phyloP scores from a whole-genome alignment of 2,113 vertebrate species.

The Lates calcarifer region DNA sequence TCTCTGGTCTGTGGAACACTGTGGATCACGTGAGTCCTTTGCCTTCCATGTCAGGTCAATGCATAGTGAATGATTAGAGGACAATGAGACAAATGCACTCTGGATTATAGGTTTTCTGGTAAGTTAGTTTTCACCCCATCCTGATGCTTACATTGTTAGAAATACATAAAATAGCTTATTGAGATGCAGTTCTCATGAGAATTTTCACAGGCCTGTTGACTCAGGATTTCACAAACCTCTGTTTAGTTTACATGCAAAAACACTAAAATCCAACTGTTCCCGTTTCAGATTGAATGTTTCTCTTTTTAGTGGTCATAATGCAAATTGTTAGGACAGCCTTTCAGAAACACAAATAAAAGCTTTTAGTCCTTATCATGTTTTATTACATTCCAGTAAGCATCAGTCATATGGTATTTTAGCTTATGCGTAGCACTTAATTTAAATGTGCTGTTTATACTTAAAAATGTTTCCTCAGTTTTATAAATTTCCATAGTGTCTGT shows the following conservation, averaged over 20 bases:
- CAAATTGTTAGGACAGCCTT: not conserved
- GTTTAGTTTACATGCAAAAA: constrained; percentile 24
- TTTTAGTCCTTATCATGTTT: not conserved
- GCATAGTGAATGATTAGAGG: not conserved
- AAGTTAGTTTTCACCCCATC: not conserved
- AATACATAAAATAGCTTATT: not conserved
- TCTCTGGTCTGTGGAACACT: constrained; percentile 84
- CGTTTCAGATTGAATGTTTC: constrained; percentile 17
- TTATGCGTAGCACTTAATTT: not conserved
- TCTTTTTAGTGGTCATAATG: constrained; percentile 1
- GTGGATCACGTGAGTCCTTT: constrained; percentile 87
- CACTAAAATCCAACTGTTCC: constrained; percentile 3
- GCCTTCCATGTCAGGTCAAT: not conserved
- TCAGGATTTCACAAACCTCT: not conserved
- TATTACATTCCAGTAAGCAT: not conserved
- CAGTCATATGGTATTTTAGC: not conserved
- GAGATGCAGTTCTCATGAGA: not conserved
- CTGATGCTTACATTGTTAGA: not conserved
- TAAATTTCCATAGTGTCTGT: not conserved
- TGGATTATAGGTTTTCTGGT: not conserved
- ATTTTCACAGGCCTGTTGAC: not conserved
- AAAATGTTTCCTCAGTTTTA: not conserved
- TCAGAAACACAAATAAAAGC: not conserved
- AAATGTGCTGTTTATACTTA: not conserved
- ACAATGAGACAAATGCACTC: not conserved